A percentile compares a stretch with the other conserved stretches of the same genome.
These are phyloP conservation scores for Drosophila hydei DNA, from an alignment of 1,140 invertebrate genomes.

Conservation along the genomic window DNA sequence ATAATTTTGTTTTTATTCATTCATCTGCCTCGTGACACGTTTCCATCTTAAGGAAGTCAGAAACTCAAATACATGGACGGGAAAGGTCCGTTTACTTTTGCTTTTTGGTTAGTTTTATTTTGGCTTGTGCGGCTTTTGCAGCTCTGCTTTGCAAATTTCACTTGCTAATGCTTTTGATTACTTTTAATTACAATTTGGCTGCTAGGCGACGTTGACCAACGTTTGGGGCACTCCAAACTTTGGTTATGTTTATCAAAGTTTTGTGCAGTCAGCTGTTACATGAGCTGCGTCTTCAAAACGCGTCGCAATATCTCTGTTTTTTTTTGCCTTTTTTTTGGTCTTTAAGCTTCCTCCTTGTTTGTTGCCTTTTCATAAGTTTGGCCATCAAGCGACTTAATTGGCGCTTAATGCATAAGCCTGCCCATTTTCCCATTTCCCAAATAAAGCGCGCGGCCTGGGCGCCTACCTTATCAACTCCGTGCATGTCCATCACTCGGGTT, in stretches of 20 bases:
- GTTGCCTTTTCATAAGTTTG: conserved; percentile 40
- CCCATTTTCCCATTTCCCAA: conserved; percentile 51
- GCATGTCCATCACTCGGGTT: not conserved
- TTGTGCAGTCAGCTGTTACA: conserved; percentile 64
- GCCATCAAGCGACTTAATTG: conserved; percentile 66
- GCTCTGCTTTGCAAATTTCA: conserved; percentile 61
- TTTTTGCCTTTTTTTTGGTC: not conserved
- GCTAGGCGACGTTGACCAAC: conserved; percentile 60
- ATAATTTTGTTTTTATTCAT: not conserved
- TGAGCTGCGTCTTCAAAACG: conserved; percentile 38
- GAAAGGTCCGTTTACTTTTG: conserved; percentile 35
- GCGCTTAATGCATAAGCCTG: conserved; percentile 59
- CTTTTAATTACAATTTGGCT: conserved; percentile 80
- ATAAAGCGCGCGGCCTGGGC: not conserved
- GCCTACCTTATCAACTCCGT: not conserved
- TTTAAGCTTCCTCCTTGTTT: conserved; percentile 29
- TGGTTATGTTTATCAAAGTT: conserved; percentile 56
- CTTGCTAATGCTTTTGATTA: conserved; percentile 78
- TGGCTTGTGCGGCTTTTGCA: conserved; percentile 29
- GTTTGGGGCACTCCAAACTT: not conserved
- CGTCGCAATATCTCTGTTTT: conserved; percentile 22
- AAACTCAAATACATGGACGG: conserved; percentile 7
- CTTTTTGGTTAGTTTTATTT: conserved; percentile 43
- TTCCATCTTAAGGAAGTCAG: not conserved
- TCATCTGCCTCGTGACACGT: not conserved